Evolutionary conservation across 2,888 invertebrate species (phyloP).

Genomic region (Theretra japonica): DNA sequence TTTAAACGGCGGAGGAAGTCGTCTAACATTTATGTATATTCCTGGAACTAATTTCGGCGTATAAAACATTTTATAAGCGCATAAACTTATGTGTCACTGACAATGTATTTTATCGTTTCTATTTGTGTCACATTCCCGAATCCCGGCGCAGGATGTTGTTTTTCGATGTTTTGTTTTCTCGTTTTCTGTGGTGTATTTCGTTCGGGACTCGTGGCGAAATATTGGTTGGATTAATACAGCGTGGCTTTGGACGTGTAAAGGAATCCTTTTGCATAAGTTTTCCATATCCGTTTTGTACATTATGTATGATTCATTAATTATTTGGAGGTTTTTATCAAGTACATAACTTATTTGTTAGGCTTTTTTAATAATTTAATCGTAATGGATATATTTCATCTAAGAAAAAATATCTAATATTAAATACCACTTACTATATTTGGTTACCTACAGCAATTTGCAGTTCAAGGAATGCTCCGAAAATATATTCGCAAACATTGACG

Average conservation of each 20-base stretch:
- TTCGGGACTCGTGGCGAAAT: neutral
- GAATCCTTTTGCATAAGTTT: neutral
- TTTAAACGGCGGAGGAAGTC: slow-evolving; percentile 76
- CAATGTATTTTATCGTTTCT: slow-evolving; percentile 70
- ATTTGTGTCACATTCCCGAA: slow-evolving; percentile 57
- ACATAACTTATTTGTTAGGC: too few species aligned
- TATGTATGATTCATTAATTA: too few species aligned
- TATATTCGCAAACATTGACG: neutral
- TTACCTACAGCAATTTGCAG: too few species aligned
- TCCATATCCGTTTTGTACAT: neutral
- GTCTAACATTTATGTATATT: slow-evolving; percentile 50
- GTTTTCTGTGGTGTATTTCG: slow-evolving; percentile 16
- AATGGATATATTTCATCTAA: too few species aligned
- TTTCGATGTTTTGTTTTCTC: slow-evolving; percentile 43
- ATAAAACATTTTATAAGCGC: slow-evolving; percentile 69
- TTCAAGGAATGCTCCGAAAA: neutral
- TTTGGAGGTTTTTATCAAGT: too few species aligned
- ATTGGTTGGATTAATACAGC: neutral
- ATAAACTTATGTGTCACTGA: slow-evolving; percentile 58
- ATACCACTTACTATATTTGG: too few species aligned
- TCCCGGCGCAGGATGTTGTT: slow-evolving; percentile 69
- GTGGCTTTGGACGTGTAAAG: neutral
- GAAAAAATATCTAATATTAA: too few species aligned
- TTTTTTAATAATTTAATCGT: too few species aligned
- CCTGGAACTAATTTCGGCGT: slow-evolving; percentile 73